These are phyloP conservation scores for Sylvia borin DNA, from an alignment of 2,797 vertebrate genomes.

Conservation along the genomic window DNA sequence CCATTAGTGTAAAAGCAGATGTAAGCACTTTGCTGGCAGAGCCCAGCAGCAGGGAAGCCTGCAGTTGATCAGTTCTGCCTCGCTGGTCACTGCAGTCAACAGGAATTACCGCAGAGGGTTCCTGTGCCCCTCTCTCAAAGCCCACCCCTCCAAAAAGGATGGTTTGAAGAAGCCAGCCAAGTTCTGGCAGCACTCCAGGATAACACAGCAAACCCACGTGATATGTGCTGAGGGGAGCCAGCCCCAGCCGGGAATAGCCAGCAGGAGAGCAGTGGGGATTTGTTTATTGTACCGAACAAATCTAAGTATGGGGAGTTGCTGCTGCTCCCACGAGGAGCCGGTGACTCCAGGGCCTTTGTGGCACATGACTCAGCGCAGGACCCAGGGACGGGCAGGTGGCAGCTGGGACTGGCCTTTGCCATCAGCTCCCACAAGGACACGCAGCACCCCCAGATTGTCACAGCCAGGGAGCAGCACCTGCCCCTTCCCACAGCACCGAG, in stretches of 20 bases:
- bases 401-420: neutral
- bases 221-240: neutral
- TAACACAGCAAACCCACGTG: neutral
- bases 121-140: slow-evolving; percentile 9
- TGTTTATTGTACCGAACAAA: neutral
- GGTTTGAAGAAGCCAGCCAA: slow-evolving; percentile 32
- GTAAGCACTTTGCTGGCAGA: slow-evolving; percentile 60
- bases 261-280: neutral
- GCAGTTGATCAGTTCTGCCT: slow-evolving; percentile 69
- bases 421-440: neutral
- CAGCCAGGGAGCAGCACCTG: neutral
- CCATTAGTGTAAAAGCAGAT: slow-evolving; percentile 62
- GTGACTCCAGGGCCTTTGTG: neutral
- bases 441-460: accelerated
- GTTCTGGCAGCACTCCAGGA: slow-evolving; percentile 23
- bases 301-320: neutral
- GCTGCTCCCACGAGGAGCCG: accelerated
- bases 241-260: neutral
- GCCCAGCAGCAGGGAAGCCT: slow-evolving; percentile 59
- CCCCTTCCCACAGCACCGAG: neutral
- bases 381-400: accelerated
- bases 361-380: accelerated
- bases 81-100: slow-evolving; percentile 58
- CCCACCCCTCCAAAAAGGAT: neutral
- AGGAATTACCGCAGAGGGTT: slow-evolving; percentile 44